Evolutionary conservation across 2,113 vertebrate species (phyloP).

Genomic region (Amphilophus citrinellus): DNA sequence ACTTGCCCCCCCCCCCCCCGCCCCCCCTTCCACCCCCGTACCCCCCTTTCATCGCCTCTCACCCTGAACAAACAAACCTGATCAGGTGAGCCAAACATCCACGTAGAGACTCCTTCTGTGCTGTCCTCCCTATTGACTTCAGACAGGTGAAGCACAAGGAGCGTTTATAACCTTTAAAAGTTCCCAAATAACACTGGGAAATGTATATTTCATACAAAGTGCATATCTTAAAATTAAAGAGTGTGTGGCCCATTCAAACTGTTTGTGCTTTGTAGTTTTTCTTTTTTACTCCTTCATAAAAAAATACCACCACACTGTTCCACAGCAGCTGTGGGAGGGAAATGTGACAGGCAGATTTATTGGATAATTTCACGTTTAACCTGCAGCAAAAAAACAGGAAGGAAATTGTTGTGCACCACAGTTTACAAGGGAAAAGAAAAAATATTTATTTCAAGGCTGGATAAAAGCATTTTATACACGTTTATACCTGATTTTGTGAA

Average conservation of each 20-base stretch:
- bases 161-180: conserved; percentile 13
- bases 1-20: conserved; percentile 44
- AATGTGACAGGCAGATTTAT: conserved; percentile 71
- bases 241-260: neutral
- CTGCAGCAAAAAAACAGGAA: conserved; percentile 40
- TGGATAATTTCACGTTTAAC: conserved; percentile 49
- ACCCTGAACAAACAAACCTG: conserved; percentile 67
- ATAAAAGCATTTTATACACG: neutral
- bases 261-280: neutral
- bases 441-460: conserved; percentile 1
- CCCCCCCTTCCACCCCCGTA: no score
- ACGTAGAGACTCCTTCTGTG: conserved; percentile 17
- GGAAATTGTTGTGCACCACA: conserved; percentile 34
- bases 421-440: conserved; percentile 32
- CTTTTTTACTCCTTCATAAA: neutral
- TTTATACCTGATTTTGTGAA: neutral
- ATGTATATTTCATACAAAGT: neutral
- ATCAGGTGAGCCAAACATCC: conserved; percentile 60
- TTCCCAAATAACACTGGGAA: neutral
- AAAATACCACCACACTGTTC: conserved; percentile 31
- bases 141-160: conserved; percentile 8
- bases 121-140: neutral
- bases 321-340: conserved; percentile 55
- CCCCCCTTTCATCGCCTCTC: conserved; percentile 65
- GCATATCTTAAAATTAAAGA: neutral